Conservation (phyloP, 1,140 invertebrate genomes). For the Diabrotica virgifera region DNA sequence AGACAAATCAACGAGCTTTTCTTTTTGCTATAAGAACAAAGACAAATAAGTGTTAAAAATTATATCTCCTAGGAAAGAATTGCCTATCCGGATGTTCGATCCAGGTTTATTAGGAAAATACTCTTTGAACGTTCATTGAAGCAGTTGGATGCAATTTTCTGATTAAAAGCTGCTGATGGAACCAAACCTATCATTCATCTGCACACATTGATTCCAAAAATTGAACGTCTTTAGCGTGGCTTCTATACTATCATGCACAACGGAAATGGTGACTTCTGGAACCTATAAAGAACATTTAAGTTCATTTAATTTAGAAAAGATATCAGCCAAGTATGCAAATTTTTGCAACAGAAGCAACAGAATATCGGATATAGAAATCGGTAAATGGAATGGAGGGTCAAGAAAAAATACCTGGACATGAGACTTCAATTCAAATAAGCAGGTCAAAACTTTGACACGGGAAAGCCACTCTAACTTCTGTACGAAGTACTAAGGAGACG, state of each 20-base stretch:
- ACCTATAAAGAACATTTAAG: neutral
- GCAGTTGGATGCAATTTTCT: no score
- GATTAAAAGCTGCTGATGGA: neutral
- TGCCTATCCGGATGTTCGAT: no score
- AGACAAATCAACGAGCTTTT: no score
- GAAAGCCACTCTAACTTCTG: neutral
- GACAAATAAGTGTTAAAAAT: no score
- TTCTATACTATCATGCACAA: neutral
- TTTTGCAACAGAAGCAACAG: neutral
- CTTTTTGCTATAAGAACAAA: no score
- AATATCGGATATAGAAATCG: neutral
- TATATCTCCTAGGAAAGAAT: no score
- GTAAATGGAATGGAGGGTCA: neutral
- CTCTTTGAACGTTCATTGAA: neutral
- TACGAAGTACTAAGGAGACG: neutral
- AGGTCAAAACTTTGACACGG: neutral
- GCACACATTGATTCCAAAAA: neutral
- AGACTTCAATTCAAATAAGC: neutral
- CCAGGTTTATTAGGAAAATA: neutral
- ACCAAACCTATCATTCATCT: neutral
- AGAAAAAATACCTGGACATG: neutral
- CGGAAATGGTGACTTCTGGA: neutral
- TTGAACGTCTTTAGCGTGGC: neutral
- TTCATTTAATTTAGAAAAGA: neutral
- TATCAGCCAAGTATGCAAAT: neutral